These are phyloP conservation scores for Gryon sp. DNA, from an alignment of 1,140 invertebrate species.

Conservation along the genomic window DNA sequence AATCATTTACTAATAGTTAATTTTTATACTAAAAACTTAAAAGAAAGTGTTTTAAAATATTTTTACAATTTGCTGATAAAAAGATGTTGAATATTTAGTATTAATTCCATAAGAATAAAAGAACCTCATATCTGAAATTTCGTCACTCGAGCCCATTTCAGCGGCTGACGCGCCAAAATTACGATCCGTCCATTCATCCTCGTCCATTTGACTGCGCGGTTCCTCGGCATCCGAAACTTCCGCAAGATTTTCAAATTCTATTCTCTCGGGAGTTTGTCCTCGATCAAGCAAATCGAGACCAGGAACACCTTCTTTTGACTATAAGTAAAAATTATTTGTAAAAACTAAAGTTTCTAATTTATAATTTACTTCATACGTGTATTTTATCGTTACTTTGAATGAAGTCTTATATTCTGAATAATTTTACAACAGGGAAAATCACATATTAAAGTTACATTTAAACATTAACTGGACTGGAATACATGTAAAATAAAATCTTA, in stretches of 20 bases:
- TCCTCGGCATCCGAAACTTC: constrained; percentile 85
- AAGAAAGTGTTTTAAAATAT: background rate
- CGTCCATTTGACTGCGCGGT: constrained; percentile 89
- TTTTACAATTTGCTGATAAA: background rate
- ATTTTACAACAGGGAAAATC: too few species aligned
- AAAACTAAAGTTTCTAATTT: background rate
- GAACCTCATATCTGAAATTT: constrained; percentile 85
- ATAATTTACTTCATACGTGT: background rate
- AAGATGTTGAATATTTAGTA: background rate
- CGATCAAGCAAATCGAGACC: constrained; percentile 82
- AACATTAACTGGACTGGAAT: too few species aligned
- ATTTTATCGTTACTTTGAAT: too few species aligned
- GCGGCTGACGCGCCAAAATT: constrained; percentile 90
- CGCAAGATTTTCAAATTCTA: constrained; percentile 86
- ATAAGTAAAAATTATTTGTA: constrained; percentile 33
- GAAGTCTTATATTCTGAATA: too few species aligned
- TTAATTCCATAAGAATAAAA: background rate
- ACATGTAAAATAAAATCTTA: too few species aligned
- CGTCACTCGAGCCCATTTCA: constrained; percentile 86
- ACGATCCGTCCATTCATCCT: constrained; percentile 95
- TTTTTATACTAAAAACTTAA: too few species aligned
- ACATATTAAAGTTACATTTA: too few species aligned
- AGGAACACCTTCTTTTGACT: constrained; percentile 77
- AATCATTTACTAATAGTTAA: too few species aligned
- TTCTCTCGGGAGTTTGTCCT: constrained; percentile 89